These are phyloP conservation scores for Drosophila pectinifera DNA, from an alignment of 1,140 invertebrate species.

Conservation along the genomic window DNA sequence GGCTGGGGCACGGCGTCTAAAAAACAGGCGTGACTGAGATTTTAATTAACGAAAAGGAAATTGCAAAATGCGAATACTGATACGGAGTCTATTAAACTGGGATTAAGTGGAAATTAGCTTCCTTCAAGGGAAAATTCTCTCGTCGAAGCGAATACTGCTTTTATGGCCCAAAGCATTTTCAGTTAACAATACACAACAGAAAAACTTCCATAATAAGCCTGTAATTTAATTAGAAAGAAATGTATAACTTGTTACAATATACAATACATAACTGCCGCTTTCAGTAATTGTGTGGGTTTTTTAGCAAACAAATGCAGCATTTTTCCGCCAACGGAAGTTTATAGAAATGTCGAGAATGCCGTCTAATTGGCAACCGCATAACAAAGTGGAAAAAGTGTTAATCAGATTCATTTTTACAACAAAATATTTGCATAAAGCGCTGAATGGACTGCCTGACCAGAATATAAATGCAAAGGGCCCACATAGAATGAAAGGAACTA, in stretches of 20 bases:
- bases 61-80: constrained; percentile 13
- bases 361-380: not conserved
- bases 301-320: not conserved
- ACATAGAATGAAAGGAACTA: not conserved
- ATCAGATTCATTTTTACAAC: not conserved
- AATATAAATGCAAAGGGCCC: not conserved
- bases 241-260: not conserved
- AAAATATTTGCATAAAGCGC: not conserved
- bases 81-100: constrained; percentile 21
- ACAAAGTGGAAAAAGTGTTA: not conserved
- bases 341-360: constrained; percentile 1
- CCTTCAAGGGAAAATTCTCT: not conserved
- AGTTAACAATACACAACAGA: not conserved
- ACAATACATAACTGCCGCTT: not conserved
- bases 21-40: constrained; percentile 26
- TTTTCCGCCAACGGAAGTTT: not conserved
- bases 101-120: constrained; percentile 11
- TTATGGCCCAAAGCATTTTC: not conserved
- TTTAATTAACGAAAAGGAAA: constrained; percentile 45
- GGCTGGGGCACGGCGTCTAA: constrained; percentile 1
- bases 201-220: not conserved
- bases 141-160: not conserved
- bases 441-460: not conserved
- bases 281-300: not conserved
- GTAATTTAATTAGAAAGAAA: constrained; percentile 1